Evolutionary conservation across 2,113 vertebrate species (phyloP), one percentile per base, ranked within the genome.

Genomic region (Heloderma charlesbogerti): DNA sequence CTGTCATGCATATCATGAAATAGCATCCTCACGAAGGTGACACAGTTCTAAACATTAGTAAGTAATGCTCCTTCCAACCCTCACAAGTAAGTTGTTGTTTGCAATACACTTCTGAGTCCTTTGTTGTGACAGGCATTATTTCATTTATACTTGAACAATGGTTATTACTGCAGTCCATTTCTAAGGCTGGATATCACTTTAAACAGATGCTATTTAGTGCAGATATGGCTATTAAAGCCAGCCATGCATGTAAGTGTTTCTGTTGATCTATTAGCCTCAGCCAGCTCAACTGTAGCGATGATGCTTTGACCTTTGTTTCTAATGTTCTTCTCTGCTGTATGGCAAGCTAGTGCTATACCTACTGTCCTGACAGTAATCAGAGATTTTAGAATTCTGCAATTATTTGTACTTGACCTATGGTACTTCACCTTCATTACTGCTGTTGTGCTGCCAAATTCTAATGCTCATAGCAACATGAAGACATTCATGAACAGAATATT

Each of bases 121-220:
- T 66, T 92, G 16, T 92, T 60, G 1, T 80, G 51, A 88, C 63
- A 91, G 54, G 10, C 12, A 43, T 87, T 92, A 15, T 91, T 93
- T 90, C 71, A 89, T 66, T 27, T 3, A 69, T 16, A 69, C n/a
- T 57, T 89, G 66, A 94, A 63, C 25, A 95, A 57, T 82, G 54
- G n/a, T 91, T 94, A 93, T 91, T 91, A 91, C 54, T 90, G 86
- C 16, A 95, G 48, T 84, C 51, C 20, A 69, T 94, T 92, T 96
- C 79, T 94, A 74, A 89, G 31, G 9, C 3, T 89, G 54, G 66
- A 31, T 88, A 92, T 95, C 54, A 95, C 94, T 97, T 95, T 91
- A 96, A 93, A 79, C 84, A 95, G 86, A 92, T 92, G 84, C 75
- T 95, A 75, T 94, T 94, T 95, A 93, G 91, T 94, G 83, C 89